Base-by-base conservation (phyloP, 1,140 invertebrate genomes). In the Lepeophtheirus salmonis region DNA sequence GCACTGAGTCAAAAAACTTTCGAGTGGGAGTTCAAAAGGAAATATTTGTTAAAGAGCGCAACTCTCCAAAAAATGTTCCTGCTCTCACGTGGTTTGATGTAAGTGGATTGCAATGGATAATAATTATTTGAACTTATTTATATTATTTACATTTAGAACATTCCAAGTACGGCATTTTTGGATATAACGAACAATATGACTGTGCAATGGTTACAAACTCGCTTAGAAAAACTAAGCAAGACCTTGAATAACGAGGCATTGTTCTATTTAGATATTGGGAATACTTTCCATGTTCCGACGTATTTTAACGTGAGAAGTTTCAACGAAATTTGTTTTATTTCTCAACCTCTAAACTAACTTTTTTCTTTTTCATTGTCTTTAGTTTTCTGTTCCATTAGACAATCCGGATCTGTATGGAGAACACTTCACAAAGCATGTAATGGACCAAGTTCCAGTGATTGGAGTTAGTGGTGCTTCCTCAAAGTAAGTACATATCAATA, bases 81-180 rank as follows among this genome's bases (percentile, higher is more conserved):
- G 59, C 59, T 56, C 24, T 61, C 2, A 61, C 59, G 12, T 61
- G 59, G 59, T 61, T 56, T 18, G 50, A 61, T 48, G 59, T 61
- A 55, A 16, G 48, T 17, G 16, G 16, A 25, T 56, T 56, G n/a
- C 23, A 53, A 21, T 50, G 55, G 16, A 50, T 10, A 21, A 16
- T 26, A 25, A n/a, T n/a, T n/a, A n/a, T n/a, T n/a, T n/a, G n/a
- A n/a, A n/a, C n/a, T n/a, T n/a, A n/a, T n/a, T n/a, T n/a, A n/a
- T n/a, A n/a, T n/a, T n/a, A n/a, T n/a, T n/a, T n/a, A n/a, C n/a
- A n/a, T n/a, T n/a, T n/a, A 61, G 59, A 24, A 61, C 21, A 26
- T 54, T n/a, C 24, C 59, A 56, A 50, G 48, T 24, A 50, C 59
- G 1, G 59, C 41, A n/a, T 22, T 61, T 3, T 23, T 61, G 41